phyloP scores from a whole-genome alignment of 2,888 invertebrate species.

The Plagiodera versicolora region DNA sequence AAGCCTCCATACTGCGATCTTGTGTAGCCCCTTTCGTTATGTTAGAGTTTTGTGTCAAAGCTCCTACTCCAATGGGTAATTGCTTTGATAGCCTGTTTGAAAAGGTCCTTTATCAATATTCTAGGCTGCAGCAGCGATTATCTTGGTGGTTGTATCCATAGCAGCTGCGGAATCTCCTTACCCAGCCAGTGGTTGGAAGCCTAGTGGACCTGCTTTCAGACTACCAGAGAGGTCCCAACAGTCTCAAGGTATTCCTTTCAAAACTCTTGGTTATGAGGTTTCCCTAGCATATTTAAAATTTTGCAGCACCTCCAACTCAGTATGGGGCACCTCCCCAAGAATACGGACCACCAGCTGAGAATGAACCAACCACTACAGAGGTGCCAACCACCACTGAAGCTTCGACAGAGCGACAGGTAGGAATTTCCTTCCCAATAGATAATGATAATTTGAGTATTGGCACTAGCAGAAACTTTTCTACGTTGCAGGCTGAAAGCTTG shows the following conservation, averaged over 20 bases:
- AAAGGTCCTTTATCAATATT: constrained; percentile 20
- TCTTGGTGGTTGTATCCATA: constrained; percentile 51
- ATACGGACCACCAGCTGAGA: constrained; percentile 43
- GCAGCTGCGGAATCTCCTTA: constrained; percentile 57
- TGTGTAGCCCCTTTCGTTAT: no score
- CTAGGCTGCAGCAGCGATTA: constrained; percentile 51
- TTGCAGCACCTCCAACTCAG: constrained; percentile 25
- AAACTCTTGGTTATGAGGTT: no score
- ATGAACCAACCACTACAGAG: constrained; percentile 37
- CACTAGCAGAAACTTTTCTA: no score
- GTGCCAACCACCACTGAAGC: constrained; percentile 40
- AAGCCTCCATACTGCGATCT: no score
- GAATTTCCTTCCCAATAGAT: no score
- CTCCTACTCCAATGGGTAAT: no score
- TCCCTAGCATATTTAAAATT: background rate
- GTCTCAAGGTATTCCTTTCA: constrained; percentile 13
- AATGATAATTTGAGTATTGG: no score
- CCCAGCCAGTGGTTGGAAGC: constrained; percentile 54
- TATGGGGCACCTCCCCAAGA: constrained; percentile 42
- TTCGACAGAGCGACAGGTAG: background rate
- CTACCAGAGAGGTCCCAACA: constrained; percentile 45
- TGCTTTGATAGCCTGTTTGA: background rate
- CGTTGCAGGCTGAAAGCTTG: constrained; percentile 42
- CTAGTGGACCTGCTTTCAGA: constrained; percentile 54
- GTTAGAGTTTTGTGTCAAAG: no score